Base-by-base conservation (phyloP, 2,888 invertebrate species). In the Melanophora roralis region DNA sequence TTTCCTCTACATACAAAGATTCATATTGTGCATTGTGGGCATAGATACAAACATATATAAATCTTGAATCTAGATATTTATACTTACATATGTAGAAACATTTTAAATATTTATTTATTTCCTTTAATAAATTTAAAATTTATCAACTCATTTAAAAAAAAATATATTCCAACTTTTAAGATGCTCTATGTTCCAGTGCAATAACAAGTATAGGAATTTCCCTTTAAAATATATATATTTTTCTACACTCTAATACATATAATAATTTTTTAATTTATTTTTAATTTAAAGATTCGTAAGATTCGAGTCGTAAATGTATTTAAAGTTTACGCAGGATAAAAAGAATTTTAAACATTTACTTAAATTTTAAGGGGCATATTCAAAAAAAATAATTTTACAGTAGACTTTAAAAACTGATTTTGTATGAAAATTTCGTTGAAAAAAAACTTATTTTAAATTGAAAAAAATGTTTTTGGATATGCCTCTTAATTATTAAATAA, bases 141-240 rank as follows among this genome's bases (percentile, higher is more conserved):
- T 43, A 43, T 43, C 14, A 45, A 19, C 11, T 45, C 27, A 27
- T 27, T 5, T 27, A 27, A 5, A n/a, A n/a, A n/a, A n/a, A 27
- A 27, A 27, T 27, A 6, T 16, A 45, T 45, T 21, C 19, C 45
- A 2, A 27, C 75, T 68, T 68, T 36, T 51, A 32, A 57, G 16
- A 60, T 43, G 38, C 45, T 38, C 65, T 81, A 62, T 72, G 49
- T 78, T 75, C 78, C 79, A 80, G 82, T 82, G 81, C 81, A 82
- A 82, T 81, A 82, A 80, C 68, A 60, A 62, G 21, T 59, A 62
- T 67, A 71, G 32, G 55, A 62, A 79, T 40, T 53, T 62, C 21
- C 4, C 40, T 74, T 45, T 74, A 51, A 51, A 60, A 67, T 36
- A 67, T 55, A 16, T 45, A 45, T 16, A 16, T 45, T n/a, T 19